Percentiles rank a stretch among this genome's conserved stretches.
These are phyloP conservation scores for Cephalopholis sonnerati DNA, from an alignment of 2,113 vertebrate genomes.

Conservation along the genomic window DNA sequence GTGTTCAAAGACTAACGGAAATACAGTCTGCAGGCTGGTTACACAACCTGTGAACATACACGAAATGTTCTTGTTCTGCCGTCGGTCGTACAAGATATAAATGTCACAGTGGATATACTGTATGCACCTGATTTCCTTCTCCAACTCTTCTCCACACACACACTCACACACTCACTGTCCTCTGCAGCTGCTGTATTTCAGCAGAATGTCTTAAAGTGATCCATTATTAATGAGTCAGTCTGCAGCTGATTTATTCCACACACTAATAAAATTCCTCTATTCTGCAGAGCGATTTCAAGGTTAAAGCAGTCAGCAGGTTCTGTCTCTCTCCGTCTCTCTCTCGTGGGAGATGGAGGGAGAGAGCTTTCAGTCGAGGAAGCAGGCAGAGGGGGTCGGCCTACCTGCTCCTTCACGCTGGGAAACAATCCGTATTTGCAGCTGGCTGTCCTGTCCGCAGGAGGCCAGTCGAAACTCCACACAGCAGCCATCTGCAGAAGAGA, in stretches of 20 bases:
- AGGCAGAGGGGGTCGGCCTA: conserved; percentile 63
- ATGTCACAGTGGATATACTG: conserved; percentile 47
- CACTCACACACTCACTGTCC: conserved; percentile 8
- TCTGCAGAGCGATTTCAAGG: conserved; percentile 66
- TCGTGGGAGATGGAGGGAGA: not conserved
- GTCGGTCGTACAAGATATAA: conserved; percentile 30
- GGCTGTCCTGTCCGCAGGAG: conserved; percentile 93
- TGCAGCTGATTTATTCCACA: conserved; percentile 69
- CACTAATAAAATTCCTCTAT: conserved; percentile 68
- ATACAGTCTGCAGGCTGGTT: conserved; percentile 25
- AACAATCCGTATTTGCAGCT: conserved; percentile 89
- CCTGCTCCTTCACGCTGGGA: conserved; percentile 84
- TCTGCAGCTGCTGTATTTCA: conserved; percentile 47
- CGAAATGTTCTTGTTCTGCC: conserved; percentile 28
- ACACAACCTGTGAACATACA: conserved; percentile 22
- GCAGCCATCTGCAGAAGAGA: conserved; percentile 77
- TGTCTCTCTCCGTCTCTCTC: conserved; percentile 14
- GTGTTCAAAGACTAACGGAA: conserved; percentile 20
- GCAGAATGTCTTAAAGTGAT: conserved; percentile 64
- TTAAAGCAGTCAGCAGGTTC: conserved; percentile 46
- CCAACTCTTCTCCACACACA: conserved; percentile 8
- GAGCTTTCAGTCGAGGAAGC: conserved; percentile 10
- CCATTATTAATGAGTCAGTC: conserved; percentile 69
- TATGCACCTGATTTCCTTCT: conserved; percentile 38
- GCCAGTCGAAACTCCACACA: conserved; percentile 86